Base-by-base conservation (phyloP, 2,797 vertebrate genomes). In the Pantherophis alleghaniensis region DNA sequence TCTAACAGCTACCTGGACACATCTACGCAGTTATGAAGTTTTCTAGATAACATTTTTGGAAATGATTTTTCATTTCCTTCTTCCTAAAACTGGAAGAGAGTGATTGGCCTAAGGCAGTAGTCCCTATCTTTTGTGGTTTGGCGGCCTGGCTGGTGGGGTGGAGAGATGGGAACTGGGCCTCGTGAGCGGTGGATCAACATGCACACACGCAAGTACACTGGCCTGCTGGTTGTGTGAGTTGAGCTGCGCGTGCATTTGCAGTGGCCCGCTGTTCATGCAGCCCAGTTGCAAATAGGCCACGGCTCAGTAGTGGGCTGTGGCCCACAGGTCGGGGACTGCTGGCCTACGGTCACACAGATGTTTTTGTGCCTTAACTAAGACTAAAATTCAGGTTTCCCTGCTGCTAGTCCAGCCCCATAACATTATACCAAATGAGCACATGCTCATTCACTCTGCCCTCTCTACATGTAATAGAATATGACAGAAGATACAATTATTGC, bases 71-170 rank as follows among this genome's bases (percentile, higher is more conserved):
- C 37, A 79, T 79, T 79, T 22, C 37, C 74, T 79, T 47, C 74
- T 83, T 83, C 74, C 20, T 47, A 83, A 47, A 47, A 47, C 37
- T 83, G 37, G 24, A 42, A 37, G 66, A 22, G 32, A 69, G 66
- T 69, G n/a, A 74, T 37, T 74, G 26, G 61, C 61, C 26, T 66
- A 66, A 66, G 26, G 11, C 12, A n/a, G 61, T 11, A 66, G 61
- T n/a, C 12, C 61, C 26, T 28, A n/a, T n/a, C 0, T 28, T 13
- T 66, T 66, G 28, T n/a, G 28, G 26, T 28, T 66, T n/a, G 26
- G 12, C 4, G 0, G 28, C 61, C 61, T 1, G 4, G 28, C 11
- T 66, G 28, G 12, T 0, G 4, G 1, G 26, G 1, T 12, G 61
- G 1, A n/a, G 24, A 66, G 61, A 66, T 12, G 26, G 61, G 61